phyloP scores from a whole-genome alignment of 2,113 vertebrate genomes.

The Brienomyrus longianalis region DNA sequence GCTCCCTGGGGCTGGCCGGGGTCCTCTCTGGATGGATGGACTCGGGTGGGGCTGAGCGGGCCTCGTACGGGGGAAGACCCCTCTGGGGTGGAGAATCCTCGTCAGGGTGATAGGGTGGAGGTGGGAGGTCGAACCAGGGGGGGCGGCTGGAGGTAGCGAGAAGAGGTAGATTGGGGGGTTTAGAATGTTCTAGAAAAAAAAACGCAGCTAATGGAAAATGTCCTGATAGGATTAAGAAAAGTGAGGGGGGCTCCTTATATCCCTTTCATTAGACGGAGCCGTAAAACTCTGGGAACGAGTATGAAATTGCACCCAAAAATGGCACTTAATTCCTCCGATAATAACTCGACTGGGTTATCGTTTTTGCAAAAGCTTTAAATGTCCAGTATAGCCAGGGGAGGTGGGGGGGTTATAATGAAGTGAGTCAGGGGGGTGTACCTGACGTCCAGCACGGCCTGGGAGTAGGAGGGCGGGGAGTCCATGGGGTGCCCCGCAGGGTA shows the following conservation, averaged over 20 bases:
- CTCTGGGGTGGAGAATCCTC: slow-evolving; percentile 59
- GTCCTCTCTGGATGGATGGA: slow-evolving; percentile 28
- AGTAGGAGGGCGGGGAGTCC: slow-evolving; percentile 88
- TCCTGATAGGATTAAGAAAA: slow-evolving; percentile 5
- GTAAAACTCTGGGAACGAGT: not conserved
- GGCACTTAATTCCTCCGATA: not conserved
- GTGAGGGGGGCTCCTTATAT: not conserved
- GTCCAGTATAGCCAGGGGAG: not conserved
- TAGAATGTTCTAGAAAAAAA: not conserved
- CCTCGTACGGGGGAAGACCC: slow-evolving; percentile 79
- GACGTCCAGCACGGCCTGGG: slow-evolving; percentile 83
- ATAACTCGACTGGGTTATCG: not conserved
- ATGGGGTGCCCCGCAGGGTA: slow-evolving; percentile 63
- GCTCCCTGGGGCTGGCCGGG: slow-evolving; percentile 20
- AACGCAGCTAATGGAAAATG: not conserved
- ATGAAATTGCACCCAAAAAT: not conserved
- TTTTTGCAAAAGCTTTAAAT: not conserved
- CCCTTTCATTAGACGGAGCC: not conserved
- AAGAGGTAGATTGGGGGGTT: slow-evolving; percentile 4
- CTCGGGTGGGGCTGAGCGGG: slow-evolving; percentile 21
- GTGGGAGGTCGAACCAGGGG: slow-evolving; percentile 93
- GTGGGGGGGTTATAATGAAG: not conserved
- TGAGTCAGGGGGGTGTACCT: slow-evolving; percentile 57
- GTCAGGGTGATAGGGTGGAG: slow-evolving; percentile 81
- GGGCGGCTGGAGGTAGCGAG: slow-evolving; percentile 64